Evolutionary conservation across 2,113 vertebrate species (phyloP).

Genomic region (Psammodynastes pulverulentus): DNA sequence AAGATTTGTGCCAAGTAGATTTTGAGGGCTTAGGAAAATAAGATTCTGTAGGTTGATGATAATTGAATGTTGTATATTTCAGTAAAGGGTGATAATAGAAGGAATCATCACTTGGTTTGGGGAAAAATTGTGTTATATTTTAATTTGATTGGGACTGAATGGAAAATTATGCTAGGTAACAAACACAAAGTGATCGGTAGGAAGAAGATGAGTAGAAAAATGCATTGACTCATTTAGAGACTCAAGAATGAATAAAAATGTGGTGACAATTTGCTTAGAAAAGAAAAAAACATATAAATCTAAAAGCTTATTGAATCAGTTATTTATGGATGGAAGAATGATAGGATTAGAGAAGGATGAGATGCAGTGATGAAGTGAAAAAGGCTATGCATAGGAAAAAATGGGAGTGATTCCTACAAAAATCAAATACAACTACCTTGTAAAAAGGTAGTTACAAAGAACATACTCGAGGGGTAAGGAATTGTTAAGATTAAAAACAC

Average conservation of each 20-base stretch:
- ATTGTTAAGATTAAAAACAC: neutral
- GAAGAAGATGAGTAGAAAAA: neutral
- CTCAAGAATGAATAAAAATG: neutral
- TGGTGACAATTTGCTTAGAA: neutral
- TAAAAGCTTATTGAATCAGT: neutral
- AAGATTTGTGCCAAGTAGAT: neutral
- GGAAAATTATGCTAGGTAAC: neutral
- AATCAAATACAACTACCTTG: too few relatives aligned
- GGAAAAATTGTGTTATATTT: neutral
- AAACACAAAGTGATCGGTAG: neutral
- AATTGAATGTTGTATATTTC: neutral
- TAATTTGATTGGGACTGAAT: neutral
- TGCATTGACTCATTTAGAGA: neutral
- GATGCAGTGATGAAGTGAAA: neutral
- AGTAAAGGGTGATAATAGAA: neutral
- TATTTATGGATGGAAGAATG: neutral
- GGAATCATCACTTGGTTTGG: neutral
- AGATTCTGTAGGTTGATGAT: neutral
- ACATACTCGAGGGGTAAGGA: neutral
- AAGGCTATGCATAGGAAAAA: neutral
- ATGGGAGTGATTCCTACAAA: neutral
- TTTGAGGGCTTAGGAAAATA: neutral
- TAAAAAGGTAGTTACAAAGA: neutral
- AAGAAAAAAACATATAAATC: neutral
- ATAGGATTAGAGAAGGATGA: neutral